Evolutionary conservation across 1,140 invertebrate species (phyloP).

Genomic region (Diachasma alloeum): DNA sequence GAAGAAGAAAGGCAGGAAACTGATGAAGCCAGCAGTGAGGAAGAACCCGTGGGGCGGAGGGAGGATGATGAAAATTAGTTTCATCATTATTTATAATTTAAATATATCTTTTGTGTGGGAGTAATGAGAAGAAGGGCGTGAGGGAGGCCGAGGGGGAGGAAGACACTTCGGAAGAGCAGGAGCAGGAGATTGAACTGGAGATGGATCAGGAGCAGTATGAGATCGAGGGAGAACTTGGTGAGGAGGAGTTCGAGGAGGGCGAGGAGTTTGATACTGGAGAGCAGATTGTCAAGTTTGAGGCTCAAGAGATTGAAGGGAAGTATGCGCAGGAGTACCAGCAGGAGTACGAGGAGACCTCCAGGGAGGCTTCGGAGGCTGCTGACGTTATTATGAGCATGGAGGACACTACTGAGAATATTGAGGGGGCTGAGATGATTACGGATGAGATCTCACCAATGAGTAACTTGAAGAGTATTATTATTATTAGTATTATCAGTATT

Average conservation of each 20-base stretch:
- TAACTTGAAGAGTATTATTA: too few species aligned
- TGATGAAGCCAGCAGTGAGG: too few species aligned
- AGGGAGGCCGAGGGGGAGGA: conserved; percentile 32
- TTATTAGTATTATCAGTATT: too few species aligned
- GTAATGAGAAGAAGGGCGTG: conserved; percentile 50
- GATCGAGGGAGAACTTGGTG: conserved; percentile 2
- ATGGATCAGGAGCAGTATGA: conserved; percentile 29
- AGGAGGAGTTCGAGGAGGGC: conserved; percentile 33
- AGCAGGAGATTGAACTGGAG: conserved; percentile 14
- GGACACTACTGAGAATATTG: conserved; percentile 54
- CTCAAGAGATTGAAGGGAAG: conserved; percentile 39
- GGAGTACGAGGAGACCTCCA: conserved; percentile 58
- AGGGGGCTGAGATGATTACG: conserved; percentile 52
- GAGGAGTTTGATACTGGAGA: conserved; percentile 22
- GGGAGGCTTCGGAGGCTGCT: conserved; percentile 52
- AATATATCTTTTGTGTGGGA: too few species aligned
- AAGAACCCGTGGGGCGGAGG: too few species aligned
- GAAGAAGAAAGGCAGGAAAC: too few species aligned
- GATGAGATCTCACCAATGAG: too few species aligned
- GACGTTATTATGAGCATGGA: conserved; percentile 60
- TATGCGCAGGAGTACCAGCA: too few species aligned
- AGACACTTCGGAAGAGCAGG: conserved; percentile 33
- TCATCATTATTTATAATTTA: too few species aligned
- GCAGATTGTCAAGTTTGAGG: conserved; percentile 51
- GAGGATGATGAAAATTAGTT: too few species aligned